A percentile compares a stretch with the other conserved stretches of the same genome.
These are phyloP conservation scores for Rallus limicola DNA, from an alignment of 2,113 vertebrate genomes.

Conservation along the genomic window DNA sequence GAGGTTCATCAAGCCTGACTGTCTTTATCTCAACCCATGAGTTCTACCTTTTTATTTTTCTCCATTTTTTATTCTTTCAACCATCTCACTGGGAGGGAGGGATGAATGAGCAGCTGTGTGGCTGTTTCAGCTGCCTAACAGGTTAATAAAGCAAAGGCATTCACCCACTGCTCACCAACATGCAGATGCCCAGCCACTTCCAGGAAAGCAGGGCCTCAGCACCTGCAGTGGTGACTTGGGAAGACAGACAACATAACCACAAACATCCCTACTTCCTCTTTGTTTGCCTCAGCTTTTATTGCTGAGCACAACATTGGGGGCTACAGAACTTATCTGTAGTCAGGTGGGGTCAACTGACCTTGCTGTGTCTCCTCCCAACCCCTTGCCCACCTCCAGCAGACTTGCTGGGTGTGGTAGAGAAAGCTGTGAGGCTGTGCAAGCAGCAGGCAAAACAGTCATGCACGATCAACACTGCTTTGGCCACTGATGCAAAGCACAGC, in stretches of 20 bases:
- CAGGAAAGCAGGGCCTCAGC: neutral
- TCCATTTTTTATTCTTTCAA: no score
- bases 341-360: neutral
- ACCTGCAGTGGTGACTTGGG: fast-evolving
- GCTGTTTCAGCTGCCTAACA: no score
- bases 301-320: neutral
- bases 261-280: neutral
- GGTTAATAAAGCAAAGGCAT: neutral
- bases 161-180: neutral
- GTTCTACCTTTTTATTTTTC: no score
- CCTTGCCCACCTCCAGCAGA: neutral
- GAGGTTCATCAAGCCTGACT: no score
- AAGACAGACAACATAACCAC: neutral
- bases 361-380: neutral
- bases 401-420: fast-evolving
- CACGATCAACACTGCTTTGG: neutral
- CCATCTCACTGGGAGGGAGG: no score
- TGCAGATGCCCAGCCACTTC: neutral
- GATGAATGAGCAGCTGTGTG: no score
- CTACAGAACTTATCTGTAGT: neutral
- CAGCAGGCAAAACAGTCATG: neutral
- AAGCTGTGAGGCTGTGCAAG: neutral
- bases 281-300: neutral
- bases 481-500: neutral
- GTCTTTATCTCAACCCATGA: no score